These are phyloP conservation scores for Channallabes apus DNA, from an alignment of 2,797 vertebrate genomes.

Conservation along the genomic window DNA sequence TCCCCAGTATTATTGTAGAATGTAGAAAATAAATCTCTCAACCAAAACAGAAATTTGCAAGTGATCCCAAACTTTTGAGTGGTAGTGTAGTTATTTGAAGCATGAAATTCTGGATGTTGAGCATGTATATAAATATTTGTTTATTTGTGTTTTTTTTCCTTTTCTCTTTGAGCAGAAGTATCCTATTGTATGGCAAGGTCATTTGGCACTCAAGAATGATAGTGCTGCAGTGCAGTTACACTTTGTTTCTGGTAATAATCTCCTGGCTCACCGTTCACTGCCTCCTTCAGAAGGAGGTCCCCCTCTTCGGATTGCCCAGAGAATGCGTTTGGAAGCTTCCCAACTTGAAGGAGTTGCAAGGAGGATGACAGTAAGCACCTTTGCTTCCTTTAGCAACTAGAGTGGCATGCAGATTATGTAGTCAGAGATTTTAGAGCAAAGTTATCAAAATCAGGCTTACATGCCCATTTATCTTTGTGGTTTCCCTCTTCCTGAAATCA, in stretches of 20 bases:
- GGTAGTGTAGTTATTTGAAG: not conserved
- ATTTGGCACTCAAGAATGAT: slow-evolving; percentile 95
- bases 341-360: slow-evolving; percentile 95
- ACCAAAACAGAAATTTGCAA: too few relatives aligned
- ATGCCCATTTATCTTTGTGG: not conserved
- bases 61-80: too few relatives aligned
- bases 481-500: not conserved
- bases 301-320: slow-evolving; percentile 92
- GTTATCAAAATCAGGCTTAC: not conserved
- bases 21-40: too few relatives aligned
- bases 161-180: slow-evolving; percentile 82
- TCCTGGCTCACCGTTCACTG: slow-evolving; percentile 91
- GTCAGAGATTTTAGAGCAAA: not conserved
- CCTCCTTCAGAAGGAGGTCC: slow-evolving; percentile 91
- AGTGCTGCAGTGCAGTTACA: slow-evolving; percentile 97
- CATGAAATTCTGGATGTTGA: not conserved
- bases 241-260: slow-evolving; percentile 95
- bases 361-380: slow-evolving; percentile 89
- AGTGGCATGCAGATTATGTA: not conserved
- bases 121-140: not conserved
- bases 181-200: slow-evolving; percentile 98
- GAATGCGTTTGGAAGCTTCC: slow-evolving; percentile 94
- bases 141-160: not conserved
- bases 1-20: too few relatives aligned
- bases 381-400: slow-evolving; percentile 13